Conservation (phyloP, 2,797 vertebrate genomes). For the Uromys caudimaculatus region DNA sequence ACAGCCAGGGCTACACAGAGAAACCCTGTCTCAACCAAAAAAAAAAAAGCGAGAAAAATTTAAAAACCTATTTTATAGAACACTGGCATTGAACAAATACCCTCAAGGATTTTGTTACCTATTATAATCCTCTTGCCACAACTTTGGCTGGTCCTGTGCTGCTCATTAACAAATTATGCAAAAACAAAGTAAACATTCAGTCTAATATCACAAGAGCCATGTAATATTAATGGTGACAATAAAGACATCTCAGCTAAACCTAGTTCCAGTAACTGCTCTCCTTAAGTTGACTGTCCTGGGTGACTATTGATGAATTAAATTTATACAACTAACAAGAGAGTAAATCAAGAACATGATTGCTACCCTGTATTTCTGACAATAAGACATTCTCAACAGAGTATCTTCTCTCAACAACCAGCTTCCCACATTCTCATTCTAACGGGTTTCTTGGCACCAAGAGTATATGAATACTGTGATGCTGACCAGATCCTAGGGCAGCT, state of each 20-base stretch:
- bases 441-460: background rate
- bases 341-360: background rate
- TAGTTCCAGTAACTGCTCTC: background rate
- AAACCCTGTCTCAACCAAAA: no score
- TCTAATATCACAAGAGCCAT: background rate
- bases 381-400: background rate
- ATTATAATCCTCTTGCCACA: background rate
- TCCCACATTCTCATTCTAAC: background rate
- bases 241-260: background rate
- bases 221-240: background rate
- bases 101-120: background rate
- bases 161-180: background rate
- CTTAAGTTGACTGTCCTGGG: background rate
- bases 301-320: background rate
- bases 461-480: background rate
- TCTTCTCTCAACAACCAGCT: background rate
- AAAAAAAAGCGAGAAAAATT: background rate
- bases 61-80: background rate
- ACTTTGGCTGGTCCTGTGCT: background rate
- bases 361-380: background rate
- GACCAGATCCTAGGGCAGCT: background rate
- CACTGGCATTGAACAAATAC: background rate
- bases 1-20: no score
- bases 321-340: background rate
- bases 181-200: background rate